Evolutionary conservation across 2,113 vertebrate species (phyloP), one percentile per base, ranked within the genome.

Genomic region (Heteronetta atricapilla): DNA sequence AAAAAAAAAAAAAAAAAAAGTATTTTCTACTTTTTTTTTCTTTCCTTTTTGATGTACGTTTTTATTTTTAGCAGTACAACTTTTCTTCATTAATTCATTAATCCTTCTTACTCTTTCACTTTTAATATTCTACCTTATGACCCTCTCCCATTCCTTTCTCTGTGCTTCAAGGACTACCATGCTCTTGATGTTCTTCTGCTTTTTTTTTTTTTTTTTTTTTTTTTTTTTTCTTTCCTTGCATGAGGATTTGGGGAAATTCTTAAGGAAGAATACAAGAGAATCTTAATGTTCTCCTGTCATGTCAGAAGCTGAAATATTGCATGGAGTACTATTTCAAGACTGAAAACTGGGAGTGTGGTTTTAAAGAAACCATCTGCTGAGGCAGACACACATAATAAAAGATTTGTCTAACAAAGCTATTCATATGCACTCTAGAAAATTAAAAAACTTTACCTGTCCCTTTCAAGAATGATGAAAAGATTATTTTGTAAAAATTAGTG

Each of bases 351-450:
- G 29, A 90, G 21, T 6, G 42, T 77, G 31, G 21, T 86, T 95
- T 94, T 92, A 42, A 86, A 86, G 59, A 44, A 96, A 74, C 6
- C 21, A 76, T 77, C 44, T 90, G 72, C 72, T 92, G 82, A 64
- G 72, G 86, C 7, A 62, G 68, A 86, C 82, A 87, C 23, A 76
- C 18, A 73, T 67, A 87, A 76, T 48, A 85, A 91, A 82, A 73
- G 6, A 74, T 59, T 77, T 93, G 60, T 28, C 76, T 83, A 46
- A 42, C 62, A 40, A 80, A 93, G 17, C 28, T 52, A 33, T 76
- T 93, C 64, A 74, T 63, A 55, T 63, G 25, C 20, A 48, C 15
- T 80, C 46, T 46, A 81, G 72, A 93, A 95, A 83, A 81, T 63
- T 83, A 10, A 82, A 85, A 48, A 14, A 2, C 7, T 8, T 58